Base-by-base conservation (phyloP, 2,888 invertebrate genomes). In the Agonopterix subpropinquella region DNA sequence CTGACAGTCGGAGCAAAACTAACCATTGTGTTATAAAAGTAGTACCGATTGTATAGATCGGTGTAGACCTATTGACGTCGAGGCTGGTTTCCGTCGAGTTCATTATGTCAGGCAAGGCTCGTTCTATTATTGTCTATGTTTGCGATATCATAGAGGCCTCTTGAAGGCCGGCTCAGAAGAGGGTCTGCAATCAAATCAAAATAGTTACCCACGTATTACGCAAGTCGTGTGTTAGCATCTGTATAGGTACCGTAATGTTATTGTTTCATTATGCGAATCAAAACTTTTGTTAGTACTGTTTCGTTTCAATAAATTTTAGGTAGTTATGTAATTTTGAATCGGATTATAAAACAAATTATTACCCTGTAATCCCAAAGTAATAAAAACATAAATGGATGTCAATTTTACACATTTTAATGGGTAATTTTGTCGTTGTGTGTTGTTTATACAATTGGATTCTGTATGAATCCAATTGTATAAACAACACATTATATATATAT, bases 21-120 rank as follows among this genome's bases (percentile, higher is more conserved):
- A 28, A 94, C 95, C 95, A 95, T 85, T 94, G 93, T 52, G 92
- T 91, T 61, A 95, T 93, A 78, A 93, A 95, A 66, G 91, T 93
- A 46, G 92, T 92, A 64, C 93, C 93, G 58, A 95, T 94, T 54
- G 93, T 91, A 75, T 91, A 94, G 61, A 95, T 92, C 47, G 94
- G 92, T 51, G 94, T 93, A 51, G 92, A 90, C 59, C 91, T 88
- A 77, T 93, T 93, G 67, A 88, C 81, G 65, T 92, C 92, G 51
- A 80, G 65, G 56, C 72, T 81, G 47, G 79, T 65, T 64, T 87
- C 86, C 53, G 88, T 87, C 41, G 79, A 73, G 64, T 85, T 86
- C 87, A 87, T 88, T 55, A 50, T 79, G 63, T 35, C 43, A 41
- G 15, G 35, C 44, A 11, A 49, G 52, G 49, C 28, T 50, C 50